Evolutionary conservation across 2,797 vertebrate genomes (phyloP).

Genomic region (Peromyscus melanophrys): DNA sequence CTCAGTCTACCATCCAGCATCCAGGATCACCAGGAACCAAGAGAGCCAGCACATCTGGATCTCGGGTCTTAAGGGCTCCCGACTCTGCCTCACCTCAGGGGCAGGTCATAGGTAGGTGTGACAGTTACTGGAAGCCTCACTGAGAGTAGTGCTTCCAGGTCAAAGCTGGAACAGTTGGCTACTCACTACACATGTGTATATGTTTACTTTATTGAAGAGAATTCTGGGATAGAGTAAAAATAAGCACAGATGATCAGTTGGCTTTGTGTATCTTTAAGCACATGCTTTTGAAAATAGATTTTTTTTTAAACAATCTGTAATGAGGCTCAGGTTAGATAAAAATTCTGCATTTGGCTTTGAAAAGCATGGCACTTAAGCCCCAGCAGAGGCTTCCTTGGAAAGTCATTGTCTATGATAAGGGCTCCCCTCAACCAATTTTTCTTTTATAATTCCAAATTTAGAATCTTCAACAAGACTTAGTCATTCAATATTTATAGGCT

Average conservation of each 20-base stretch:
- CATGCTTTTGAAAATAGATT: conserved; percentile 7
- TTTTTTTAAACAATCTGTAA: neutral
- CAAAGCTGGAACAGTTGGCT: no score
- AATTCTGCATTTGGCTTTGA: neutral
- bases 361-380: conserved; percentile 4
- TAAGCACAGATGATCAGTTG: neutral
- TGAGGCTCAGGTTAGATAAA: neutral
- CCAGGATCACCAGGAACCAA: no score
- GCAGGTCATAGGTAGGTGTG: no score
- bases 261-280: neutral
- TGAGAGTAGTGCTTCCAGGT: no score
- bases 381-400: neutral
- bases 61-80: no score
- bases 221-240: neutral
- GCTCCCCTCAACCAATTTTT: neutral
- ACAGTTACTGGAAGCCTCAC: no score
- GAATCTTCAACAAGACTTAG: neutral
- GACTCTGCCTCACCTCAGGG: no score
- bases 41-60: no score
- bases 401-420: neutral
- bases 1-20: no score
- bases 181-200: no score
- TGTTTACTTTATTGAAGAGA: neutral
- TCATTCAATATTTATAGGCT: neutral
- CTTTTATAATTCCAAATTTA: neutral